A percentile compares a stretch with the other conserved stretches of the same genome.
phyloP scores from a whole-genome alignment of 1,140 invertebrate species.

The Oedothorax gibbosus region DNA sequence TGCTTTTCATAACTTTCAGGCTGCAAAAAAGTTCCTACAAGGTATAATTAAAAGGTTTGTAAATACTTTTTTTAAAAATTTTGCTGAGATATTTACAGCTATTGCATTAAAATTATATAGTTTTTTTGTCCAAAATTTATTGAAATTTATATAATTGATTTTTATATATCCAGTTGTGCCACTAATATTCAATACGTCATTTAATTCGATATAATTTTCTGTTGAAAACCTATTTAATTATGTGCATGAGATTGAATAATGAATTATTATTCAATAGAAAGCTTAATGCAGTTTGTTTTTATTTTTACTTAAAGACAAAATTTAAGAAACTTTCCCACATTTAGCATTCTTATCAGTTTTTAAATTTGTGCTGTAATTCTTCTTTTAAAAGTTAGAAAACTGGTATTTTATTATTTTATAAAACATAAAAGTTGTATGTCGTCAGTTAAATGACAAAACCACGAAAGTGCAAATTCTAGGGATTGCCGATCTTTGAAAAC shows the following conservation, averaged over 20 bases:
- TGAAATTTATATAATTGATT: not conserved
- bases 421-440: too few relatives aligned
- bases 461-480: too few relatives aligned
- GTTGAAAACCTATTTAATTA: not conserved
- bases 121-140: not conserved
- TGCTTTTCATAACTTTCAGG: not conserved
- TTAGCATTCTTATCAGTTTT: too few relatives aligned
- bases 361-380: too few relatives aligned
- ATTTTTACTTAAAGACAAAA: too few relatives aligned
- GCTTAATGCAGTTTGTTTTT: too few relatives aligned
- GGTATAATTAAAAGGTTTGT: conserved; percentile 41
- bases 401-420: too few relatives aligned
- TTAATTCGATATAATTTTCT: not conserved
- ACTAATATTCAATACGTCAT: not conserved
- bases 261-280: not conserved
- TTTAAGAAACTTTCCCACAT: too few relatives aligned
- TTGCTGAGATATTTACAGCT: not conserved
- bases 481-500: too few relatives aligned
- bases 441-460: too few relatives aligned
- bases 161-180: not conserved
- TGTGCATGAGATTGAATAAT: not conserved
- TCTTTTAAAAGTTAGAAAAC: too few relatives aligned
- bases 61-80: not conserved
- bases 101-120: not conserved
- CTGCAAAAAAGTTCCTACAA: conserved; percentile 26